Base-by-base conservation (phyloP, 2,888 invertebrate species). In the Drosophila nr. perissopoda region DNA sequence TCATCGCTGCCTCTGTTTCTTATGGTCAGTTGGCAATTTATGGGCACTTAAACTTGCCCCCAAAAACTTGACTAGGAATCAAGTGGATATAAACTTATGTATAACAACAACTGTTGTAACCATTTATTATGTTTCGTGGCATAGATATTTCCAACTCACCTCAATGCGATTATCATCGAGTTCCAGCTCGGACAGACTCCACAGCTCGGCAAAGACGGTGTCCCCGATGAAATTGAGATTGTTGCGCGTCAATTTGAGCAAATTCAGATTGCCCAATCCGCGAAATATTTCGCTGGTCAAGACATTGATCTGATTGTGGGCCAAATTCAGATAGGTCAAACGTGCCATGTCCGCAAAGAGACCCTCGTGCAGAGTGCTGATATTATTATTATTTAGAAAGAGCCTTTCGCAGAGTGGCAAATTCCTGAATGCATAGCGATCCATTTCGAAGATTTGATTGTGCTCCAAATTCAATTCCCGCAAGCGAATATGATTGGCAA, bases 311-410 rank as follows among this genome's bases (percentile, higher is more conserved):
- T 95, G 95, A 94, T 96, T 97, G 89, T 95, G 95, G 91, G 96
- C 97, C 90, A 98, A 93, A 92, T 98, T 97, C 81, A 99, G 94
- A 87, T 96, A 96, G 61, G 96, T 94, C 61, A 98, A 94, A 86
- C 96, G 95, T 62, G 95, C 95, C 91, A 97, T 94, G 80, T 96
- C 95, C 82, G 94, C 94, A 89, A 97, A 98, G 29, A 98, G 96
- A 74, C 96, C 96, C 75, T 98, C 97, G 84, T 97, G 98, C 76
- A 98, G 94, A 40, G 95, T 94, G 73, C 96, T 96, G 80, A 99
- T 95, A 91, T 96, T 96, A 93, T 99, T 99, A 91, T 96, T 96
- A 84, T 97, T 97, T 60, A 99, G 94, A 76, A 95, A 95, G 48
- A 99, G 94, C 75, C 96, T 95, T 83, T 95, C 95, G 76, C 97